These are phyloP conservation scores for Gallinago stenura DNA, from an alignment of 2,797 vertebrate genomes.

Conservation along the genomic window DNA sequence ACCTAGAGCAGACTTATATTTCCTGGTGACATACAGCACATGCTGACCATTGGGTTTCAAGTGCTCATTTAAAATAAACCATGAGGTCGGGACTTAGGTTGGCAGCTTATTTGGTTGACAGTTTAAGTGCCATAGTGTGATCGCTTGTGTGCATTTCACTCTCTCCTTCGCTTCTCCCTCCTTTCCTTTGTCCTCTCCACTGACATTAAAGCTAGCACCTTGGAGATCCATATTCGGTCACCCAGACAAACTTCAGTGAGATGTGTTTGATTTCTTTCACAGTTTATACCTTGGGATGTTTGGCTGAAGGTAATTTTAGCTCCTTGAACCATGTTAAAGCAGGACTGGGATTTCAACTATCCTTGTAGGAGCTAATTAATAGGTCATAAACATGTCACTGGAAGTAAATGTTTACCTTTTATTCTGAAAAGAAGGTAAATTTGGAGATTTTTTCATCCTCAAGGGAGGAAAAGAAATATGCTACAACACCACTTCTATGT, in stretches of 20 bases:
- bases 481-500: not conserved
- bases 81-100: not conserved
- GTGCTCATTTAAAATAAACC: not conserved
- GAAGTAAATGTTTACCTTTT: slow-evolving; percentile 43
- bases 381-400: slow-evolving; percentile 4
- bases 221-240: not conserved
- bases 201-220: not conserved
- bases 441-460: not conserved
- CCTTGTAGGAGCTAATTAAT: slow-evolving; percentile 35
- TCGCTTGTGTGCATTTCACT: fast-evolving
- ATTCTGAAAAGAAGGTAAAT: slow-evolving; percentile 35
- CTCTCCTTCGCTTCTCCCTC: not conserved
- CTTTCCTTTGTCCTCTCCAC: not conserved
- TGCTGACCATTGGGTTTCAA: not conserved
- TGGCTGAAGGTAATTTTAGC: slow-evolving; percentile 24
- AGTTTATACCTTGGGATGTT: not conserved
- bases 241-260: not conserved
- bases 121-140: not conserved
- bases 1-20: not conserved
- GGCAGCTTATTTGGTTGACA: not conserved
- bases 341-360: slow-evolving; percentile 15
- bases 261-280: not conserved
- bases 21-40: not conserved
- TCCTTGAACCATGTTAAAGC: not conserved
- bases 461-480: not conserved